phyloP scores from a whole-genome alignment of 2,113 vertebrate genomes.

The Mixornis gularis region DNA sequence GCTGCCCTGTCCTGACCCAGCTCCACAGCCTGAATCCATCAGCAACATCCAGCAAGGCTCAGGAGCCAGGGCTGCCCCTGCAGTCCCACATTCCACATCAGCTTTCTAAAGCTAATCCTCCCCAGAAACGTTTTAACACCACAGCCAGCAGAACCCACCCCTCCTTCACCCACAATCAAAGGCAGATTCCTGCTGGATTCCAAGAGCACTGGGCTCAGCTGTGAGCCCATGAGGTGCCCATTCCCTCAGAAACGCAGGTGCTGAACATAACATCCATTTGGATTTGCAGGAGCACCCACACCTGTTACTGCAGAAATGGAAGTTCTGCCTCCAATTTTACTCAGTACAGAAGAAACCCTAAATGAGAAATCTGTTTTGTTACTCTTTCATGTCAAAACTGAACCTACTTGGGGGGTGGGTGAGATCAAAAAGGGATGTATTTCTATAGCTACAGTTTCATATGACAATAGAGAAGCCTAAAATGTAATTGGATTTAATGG shows the following conservation, averaged over 20 bases:
- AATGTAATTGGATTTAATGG: background rate
- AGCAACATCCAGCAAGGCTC: background rate
- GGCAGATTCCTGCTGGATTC: background rate
- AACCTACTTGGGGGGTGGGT: background rate
- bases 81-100: background rate
- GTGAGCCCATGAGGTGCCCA: rapidly evolving
- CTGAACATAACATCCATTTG: rapidly evolving
- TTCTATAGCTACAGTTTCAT: background rate
- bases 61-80: background rate
- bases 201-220: background rate
- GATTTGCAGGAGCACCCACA: background rate
- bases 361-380: background rate
- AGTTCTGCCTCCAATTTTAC: background rate
- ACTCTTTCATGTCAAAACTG: background rate
- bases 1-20: background rate
- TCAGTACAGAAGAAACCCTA: background rate
- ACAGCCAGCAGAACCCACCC: background rate
- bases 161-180: background rate
- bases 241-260: background rate
- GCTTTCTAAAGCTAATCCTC: background rate
- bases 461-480: background rate
- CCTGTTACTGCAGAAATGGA: background rate
- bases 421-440: background rate
- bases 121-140: too few species aligned
- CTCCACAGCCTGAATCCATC: background rate